Percentiles rank a stretch among this genome's conserved stretches.
These are phyloP conservation scores for Myiozetetes cayanensis DNA, from an alignment of 2,113 vertebrate species.

Conservation along the genomic window DNA sequence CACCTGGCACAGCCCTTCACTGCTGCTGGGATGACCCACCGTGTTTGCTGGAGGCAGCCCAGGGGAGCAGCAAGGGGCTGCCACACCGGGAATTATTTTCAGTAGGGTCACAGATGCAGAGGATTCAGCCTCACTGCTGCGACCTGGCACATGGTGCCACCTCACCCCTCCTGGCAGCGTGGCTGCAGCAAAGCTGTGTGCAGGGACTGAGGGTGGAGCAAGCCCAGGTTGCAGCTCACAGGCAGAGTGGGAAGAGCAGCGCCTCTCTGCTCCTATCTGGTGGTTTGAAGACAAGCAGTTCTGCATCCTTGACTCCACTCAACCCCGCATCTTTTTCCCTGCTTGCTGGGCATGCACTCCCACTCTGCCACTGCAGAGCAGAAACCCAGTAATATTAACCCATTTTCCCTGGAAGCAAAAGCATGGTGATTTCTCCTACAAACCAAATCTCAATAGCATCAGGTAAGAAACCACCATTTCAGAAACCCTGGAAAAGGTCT, in stretches of 20 bases:
- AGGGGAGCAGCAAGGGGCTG: neutral
- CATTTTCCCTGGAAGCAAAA: neutral
- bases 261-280: accelerated
- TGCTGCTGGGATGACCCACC: accelerated
- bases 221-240: neutral
- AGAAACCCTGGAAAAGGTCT: neutral
- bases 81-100: neutral
- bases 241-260: neutral
- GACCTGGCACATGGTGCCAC: accelerated
- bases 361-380: neutral
- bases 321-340: neutral
- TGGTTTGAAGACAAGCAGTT: neutral
- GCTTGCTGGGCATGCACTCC: neutral
- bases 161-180: accelerated
- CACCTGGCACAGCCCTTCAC: neutral
- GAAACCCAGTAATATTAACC: neutral
- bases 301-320: neutral
- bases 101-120: neutral
- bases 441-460: accelerated
- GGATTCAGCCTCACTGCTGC: accelerated
- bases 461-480: neutral
- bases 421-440: neutral
- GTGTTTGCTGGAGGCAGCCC: neutral
- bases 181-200: accelerated
- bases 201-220: accelerated